Conservation (phyloP, 2,797 vertebrate genomes). For the Poeciliopsis turneri region DNA sequence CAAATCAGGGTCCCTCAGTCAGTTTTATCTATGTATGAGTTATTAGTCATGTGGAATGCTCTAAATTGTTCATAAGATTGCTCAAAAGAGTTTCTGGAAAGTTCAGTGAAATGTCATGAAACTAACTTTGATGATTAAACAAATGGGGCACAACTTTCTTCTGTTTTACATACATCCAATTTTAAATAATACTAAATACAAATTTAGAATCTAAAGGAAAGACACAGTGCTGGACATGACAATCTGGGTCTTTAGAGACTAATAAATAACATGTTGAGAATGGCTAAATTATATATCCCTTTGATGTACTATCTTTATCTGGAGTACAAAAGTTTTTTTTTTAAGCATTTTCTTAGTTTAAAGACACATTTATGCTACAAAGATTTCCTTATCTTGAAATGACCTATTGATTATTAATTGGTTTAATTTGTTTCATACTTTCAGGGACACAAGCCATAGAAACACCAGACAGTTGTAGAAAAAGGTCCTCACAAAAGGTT, state of each 20-base stretch:
- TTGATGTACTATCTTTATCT: neutral
- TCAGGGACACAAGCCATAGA: neutral
- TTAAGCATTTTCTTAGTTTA: neutral
- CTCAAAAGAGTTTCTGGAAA: neutral
- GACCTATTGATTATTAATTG: neutral
- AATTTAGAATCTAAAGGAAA: neutral
- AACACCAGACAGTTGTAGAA: neutral
- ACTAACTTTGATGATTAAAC: neutral
- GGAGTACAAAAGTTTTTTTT: neutral
- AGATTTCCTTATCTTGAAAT: neutral
- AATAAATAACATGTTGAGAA: neutral
- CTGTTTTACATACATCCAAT: neutral
- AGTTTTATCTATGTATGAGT: neutral
- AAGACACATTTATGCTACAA: neutral
- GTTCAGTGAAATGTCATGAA: neutral
- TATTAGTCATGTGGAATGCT: neutral
- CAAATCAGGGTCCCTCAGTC: constrained; percentile 6
- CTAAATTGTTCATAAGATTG: neutral
- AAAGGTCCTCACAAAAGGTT: neutral
- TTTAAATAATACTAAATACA: neutral
- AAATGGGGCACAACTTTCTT: neutral
- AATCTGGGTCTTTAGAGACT: neutral
- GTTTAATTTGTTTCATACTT: neutral
- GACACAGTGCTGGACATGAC: neutral
- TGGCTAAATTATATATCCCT: neutral